phyloP scores from a whole-genome alignment of 2,888 invertebrate genomes.

The Drosophila incognita region DNA sequence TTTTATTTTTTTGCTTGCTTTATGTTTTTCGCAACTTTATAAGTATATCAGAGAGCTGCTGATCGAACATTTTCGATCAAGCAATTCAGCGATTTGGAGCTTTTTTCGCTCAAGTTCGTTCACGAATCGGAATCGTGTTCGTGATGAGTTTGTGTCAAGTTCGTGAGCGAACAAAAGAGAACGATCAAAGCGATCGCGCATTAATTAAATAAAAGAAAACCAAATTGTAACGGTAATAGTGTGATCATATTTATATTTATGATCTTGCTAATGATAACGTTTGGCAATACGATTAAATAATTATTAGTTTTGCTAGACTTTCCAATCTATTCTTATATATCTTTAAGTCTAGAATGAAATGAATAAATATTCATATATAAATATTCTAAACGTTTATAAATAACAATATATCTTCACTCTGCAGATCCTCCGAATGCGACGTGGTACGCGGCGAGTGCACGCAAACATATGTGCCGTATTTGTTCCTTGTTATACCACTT shows the following conservation, averaged over 20 bases:
- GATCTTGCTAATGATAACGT: neutral
- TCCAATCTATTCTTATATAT: neutral
- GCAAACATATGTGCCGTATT: constrained; percentile 94
- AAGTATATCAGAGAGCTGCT: neutral
- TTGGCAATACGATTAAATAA: neutral
- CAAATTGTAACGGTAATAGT: neutral
- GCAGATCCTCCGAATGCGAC: constrained; percentile 94
- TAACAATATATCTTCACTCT: constrained; percentile 77
- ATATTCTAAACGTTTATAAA: neutral
- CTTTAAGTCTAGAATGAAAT: neutral
- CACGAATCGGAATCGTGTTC: neutral
- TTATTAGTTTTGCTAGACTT: neutral
- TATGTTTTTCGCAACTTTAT: neutral
- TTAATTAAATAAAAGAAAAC: neutral
- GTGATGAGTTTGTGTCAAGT: neutral
- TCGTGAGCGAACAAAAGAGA: neutral
- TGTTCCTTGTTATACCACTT: constrained; percentile 95
- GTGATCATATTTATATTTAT: neutral
- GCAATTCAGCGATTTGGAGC: neutral
- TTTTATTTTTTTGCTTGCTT: no score
- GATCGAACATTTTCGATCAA: neutral
- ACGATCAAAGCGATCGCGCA: neutral
- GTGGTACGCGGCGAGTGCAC: constrained; percentile 95
- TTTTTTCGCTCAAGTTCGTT: neutral
- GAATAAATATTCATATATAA: neutral